Percentiles rank a stretch among this genome's conserved stretches.
phyloP scores from a whole-genome alignment of 2,113 vertebrate species.

The Phodopus roborovskii region DNA sequence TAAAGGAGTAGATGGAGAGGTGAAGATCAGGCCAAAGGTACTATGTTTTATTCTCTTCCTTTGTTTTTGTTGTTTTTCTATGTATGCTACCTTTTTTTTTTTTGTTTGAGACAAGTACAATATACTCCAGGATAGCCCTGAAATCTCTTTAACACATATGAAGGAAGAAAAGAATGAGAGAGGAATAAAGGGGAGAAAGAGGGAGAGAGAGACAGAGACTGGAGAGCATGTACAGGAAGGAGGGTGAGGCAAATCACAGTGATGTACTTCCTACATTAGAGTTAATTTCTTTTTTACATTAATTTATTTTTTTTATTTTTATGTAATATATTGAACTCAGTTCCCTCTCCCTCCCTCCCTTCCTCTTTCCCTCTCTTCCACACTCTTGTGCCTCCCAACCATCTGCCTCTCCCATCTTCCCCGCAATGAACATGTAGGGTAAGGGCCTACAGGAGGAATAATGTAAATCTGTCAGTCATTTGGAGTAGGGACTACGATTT shows the following conservation, averaged over 20 bases:
- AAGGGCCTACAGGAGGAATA: too few relatives aligned
- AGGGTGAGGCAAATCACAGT: not conserved
- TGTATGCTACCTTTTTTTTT: not conserved
- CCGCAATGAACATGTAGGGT: too few relatives aligned
- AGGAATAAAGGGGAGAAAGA: not conserved
- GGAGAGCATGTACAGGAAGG: not conserved
- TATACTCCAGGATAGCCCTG: not conserved
- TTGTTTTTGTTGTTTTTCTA: not conserved
- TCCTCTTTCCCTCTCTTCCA: too few relatives aligned
- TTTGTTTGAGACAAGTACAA: not conserved
- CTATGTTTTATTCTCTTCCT: not conserved
- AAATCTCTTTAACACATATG: not conserved
- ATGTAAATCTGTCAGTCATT: too few relatives aligned
- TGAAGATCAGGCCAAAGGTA: not conserved
- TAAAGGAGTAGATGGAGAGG: not conserved
- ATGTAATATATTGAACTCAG: too few relatives aligned
- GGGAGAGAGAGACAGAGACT: not conserved
- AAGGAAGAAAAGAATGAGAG: not conserved
- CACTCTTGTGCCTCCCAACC: too few relatives aligned
- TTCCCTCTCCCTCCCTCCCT: too few relatives aligned
- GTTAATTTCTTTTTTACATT: too few relatives aligned
- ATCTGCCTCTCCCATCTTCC: too few relatives aligned
- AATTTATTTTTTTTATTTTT: too few relatives aligned
- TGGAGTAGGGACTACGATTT: too few relatives aligned
- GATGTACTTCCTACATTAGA: not conserved